A percentile compares a stretch with the other conserved stretches of the same genome.
These are phyloP conservation scores for Hippocampus abdominalis DNA, from an alignment of 2,113 vertebrate genomes.

Conservation along the genomic window DNA sequence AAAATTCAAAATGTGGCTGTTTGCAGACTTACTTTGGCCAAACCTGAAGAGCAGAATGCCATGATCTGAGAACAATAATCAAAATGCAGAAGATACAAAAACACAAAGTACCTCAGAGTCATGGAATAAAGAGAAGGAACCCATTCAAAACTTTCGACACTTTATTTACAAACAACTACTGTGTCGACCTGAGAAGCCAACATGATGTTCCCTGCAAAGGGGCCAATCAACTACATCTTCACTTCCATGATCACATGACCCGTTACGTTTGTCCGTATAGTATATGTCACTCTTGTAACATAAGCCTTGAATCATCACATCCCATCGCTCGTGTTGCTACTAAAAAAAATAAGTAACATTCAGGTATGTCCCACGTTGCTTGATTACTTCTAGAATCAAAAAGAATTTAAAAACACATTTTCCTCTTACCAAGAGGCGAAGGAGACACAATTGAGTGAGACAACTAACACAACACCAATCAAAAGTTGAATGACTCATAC, in stretches of 20 bases:
- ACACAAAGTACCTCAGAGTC: neutral
- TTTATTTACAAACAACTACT: slow-evolving; percentile 66
- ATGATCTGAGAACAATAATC: neutral
- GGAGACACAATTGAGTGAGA: slow-evolving; percentile 14
- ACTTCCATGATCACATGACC: no score
- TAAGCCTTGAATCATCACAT: slow-evolving; percentile 5
- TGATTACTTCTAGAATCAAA: neutral
- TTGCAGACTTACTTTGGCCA: no score
- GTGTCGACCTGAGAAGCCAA: slow-evolving; percentile 68
- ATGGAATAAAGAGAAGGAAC: neutral
- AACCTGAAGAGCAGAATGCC: neutral
- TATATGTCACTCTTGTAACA: neutral
- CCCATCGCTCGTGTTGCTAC: slow-evolving; percentile 1
- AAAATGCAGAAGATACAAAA: neutral
- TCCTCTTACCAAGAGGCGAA: slow-evolving; percentile 13
- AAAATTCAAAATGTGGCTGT: no score
- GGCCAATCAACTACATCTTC: no score
- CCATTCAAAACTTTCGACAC: slow-evolving; percentile 39
- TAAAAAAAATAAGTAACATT: neutral
- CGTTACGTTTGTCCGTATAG: neutral
- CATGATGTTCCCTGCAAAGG: slow-evolving; percentile 26
- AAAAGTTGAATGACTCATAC: neutral
- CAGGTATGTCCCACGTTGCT: neutral
- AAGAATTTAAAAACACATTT: neutral
- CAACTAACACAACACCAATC: slow-evolving; percentile 25